phyloP scores from a whole-genome alignment of 2,888 invertebrate species.

The Lordiphosa fenestrarum region DNA sequence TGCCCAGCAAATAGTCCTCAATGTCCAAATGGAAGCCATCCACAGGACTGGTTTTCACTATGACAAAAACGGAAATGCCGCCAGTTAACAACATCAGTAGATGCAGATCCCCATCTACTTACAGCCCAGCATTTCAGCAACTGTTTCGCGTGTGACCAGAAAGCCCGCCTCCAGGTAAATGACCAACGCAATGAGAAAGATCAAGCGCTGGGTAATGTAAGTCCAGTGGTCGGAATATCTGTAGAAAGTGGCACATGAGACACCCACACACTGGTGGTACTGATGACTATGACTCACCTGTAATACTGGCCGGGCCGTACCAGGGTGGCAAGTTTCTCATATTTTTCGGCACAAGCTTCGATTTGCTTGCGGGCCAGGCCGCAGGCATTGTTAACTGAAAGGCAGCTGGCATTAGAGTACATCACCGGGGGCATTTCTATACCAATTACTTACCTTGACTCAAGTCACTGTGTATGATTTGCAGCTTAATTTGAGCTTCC shows the following conservation, averaged over 20 bases:
- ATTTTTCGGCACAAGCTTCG: constrained; percentile 84
- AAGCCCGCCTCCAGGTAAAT: constrained; percentile 90
- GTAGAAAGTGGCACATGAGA: constrained; percentile 22
- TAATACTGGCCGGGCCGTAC: constrained; percentile 91
- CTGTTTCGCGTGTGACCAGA: constrained; percentile 87
- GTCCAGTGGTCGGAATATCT: constrained; percentile 94
- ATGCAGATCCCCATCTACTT: constrained; percentile 68
- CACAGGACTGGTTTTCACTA: constrained; percentile 85
- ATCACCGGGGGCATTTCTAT: background rate
- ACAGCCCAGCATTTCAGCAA: constrained; percentile 90
- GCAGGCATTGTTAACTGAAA: constrained; percentile 84
- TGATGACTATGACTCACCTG: constrained; percentile 81
- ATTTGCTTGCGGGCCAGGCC: constrained; percentile 85
- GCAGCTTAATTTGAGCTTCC: constrained; percentile 89
- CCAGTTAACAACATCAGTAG: background rate
- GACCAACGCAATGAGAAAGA: constrained; percentile 88
- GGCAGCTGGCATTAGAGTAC: background rate
- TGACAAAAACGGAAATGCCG: background rate
- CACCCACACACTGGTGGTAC: constrained; percentile 13
- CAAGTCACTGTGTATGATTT: constrained; percentile 89
- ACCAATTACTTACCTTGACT: constrained; percentile 83
- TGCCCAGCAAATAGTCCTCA: constrained; percentile 93
- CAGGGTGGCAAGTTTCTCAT: constrained; percentile 83
- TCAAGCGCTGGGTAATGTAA: constrained; percentile 88
- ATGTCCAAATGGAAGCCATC: constrained; percentile 94